Conservation (phyloP, 2,113 vertebrate species). For the Neoarius graeffei region DNA sequence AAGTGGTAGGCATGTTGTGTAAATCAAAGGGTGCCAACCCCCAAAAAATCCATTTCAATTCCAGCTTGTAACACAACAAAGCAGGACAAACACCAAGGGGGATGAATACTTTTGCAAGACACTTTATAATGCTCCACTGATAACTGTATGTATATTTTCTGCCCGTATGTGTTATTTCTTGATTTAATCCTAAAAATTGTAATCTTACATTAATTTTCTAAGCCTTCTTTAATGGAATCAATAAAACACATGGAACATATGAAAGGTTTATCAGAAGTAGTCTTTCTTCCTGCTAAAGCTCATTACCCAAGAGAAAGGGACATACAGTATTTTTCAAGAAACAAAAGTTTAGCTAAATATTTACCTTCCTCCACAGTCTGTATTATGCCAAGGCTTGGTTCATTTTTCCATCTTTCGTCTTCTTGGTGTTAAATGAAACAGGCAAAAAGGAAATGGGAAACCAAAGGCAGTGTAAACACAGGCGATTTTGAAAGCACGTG, state of each 20-base stretch:
- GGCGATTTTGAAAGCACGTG: neutral
- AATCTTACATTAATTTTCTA: neutral
- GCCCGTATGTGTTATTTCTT: neutral
- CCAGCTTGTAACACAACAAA: no score
- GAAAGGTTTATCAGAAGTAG: neutral
- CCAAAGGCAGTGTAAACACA: neutral
- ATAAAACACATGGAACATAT: neutral
- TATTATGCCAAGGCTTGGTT: slow-evolving; percentile 72
- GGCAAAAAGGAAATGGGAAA: neutral
- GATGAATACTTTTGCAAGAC: no score
- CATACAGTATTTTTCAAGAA: neutral
- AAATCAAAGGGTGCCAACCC: no score
- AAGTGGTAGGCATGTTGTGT: no score
- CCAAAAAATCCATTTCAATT: no score
- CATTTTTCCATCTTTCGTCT: slow-evolving; percentile 75
- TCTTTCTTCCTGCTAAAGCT: neutral
- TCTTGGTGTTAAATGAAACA: slow-evolving; percentile 61
- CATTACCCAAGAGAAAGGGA: neutral
- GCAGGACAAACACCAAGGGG: no score
- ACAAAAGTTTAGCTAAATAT: slow-evolving; percentile 55
- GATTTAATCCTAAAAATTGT: no score
- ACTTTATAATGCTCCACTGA: neutral
- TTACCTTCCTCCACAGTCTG: slow-evolving; percentile 84
- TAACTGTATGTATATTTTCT: neutral
- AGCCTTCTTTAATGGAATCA: neutral